These are phyloP conservation scores for Allygus modestus DNA, from an alignment of 2,888 invertebrate genomes.

Conservation along the genomic window DNA sequence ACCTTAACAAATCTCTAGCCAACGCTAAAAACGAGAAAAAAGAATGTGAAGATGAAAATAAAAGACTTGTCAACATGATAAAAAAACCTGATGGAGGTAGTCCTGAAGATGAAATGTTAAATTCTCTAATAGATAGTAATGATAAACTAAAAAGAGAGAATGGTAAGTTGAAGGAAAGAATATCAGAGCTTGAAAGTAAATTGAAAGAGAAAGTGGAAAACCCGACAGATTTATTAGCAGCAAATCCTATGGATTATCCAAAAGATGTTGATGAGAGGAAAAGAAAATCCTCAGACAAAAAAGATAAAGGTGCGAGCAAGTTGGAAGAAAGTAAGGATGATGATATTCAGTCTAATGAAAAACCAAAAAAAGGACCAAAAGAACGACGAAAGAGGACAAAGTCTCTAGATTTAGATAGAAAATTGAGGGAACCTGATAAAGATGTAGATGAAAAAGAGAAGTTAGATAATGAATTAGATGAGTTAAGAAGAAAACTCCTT, in stretches of 20 bases:
- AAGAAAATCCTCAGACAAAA: not conserved
- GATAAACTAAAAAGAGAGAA: conserved; percentile 26
- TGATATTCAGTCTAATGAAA: not conserved
- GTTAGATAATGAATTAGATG: conserved; percentile 16
- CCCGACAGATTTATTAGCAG: too few species aligned
- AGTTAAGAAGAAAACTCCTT: conserved; percentile 12
- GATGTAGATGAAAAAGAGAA: conserved; percentile 8
- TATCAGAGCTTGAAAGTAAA: not conserved
- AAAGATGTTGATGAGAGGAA: not conserved
- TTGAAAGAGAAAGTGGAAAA: not conserved
- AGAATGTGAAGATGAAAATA: conserved; percentile 37
- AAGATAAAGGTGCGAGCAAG: too few species aligned
- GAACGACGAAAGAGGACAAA: not conserved
- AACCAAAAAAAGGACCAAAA: not conserved
- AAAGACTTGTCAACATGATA: conserved; percentile 10
- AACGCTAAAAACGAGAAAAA: conserved; percentile 12
- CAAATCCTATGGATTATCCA: too few species aligned
- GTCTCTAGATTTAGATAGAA: not conserved
- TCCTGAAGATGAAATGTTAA: conserved; percentile 2
- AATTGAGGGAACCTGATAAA: conserved; percentile 3
- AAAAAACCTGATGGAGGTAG: not conserved
- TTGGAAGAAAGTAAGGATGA: too few species aligned
- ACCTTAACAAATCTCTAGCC: conserved; percentile 1
- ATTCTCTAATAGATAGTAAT: not conserved
- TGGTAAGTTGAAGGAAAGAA: not conserved